These are phyloP conservation scores for Ecliptopera silaceata DNA, from an alignment of 2,888 invertebrate species.

Conservation along the genomic window DNA sequence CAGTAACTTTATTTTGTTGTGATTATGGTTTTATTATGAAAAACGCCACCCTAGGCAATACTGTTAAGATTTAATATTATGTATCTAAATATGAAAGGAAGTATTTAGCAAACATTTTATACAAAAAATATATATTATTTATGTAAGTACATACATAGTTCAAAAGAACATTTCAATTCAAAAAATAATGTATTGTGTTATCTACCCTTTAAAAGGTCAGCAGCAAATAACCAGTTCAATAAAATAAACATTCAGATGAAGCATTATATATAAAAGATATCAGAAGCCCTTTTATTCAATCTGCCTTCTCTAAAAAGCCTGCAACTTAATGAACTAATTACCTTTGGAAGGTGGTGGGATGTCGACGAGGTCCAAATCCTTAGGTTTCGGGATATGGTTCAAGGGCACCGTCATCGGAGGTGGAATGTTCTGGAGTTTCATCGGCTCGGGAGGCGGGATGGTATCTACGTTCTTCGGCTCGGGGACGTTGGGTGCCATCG, in stretches of 20 bases:
- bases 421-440: conserved; percentile 85
- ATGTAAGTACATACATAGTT: no score
- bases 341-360: conserved; percentile 78
- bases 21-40: no score
- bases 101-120: no score
- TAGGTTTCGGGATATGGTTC: conserved; percentile 41
- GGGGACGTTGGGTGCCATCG: conserved; percentile 21
- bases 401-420: conserved; percentile 84
- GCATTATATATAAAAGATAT: conserved; percentile 22
- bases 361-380: conserved; percentile 74
- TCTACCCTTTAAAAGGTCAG: neutral
- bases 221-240: neutral
- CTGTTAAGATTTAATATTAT: no score
- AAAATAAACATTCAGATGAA: neutral
- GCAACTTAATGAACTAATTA: conserved; percentile 42
- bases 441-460: conserved; percentile 30
- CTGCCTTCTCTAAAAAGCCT: conserved; percentile 24
- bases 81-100: no score
- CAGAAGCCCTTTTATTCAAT: conserved; percentile 39
- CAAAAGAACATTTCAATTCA: no score
- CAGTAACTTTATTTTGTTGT: no score
- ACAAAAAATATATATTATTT: no score
- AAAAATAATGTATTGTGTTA: no score
- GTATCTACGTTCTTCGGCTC: conserved; percentile 24
- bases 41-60: no score